phyloP scores from a whole-genome alignment of 1,140 invertebrate genomes.

The Solen grandis region DNA sequence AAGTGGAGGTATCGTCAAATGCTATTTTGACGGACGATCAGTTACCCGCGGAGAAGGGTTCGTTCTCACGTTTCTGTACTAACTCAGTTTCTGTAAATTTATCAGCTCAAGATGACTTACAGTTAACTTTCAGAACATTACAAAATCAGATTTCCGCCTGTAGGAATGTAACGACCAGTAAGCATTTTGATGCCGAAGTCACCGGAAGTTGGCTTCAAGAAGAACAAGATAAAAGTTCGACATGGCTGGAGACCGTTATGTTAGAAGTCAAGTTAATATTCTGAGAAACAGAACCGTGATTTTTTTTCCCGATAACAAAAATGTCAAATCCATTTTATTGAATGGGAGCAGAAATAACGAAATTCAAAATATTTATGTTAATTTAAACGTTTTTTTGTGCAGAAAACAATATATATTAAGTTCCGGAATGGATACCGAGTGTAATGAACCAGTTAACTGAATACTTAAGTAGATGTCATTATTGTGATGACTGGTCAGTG shows the following conservation, averaged over 20 bases:
- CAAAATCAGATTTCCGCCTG: no score
- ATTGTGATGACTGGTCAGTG: constrained; percentile 49
- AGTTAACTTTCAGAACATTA: neutral
- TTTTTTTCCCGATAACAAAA: constrained; percentile 34
- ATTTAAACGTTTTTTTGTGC: constrained; percentile 8
- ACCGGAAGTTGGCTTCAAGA: neutral
- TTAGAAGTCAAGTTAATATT: no score
- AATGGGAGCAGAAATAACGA: no score
- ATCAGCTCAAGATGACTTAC: no score
- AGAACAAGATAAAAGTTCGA: neutral
- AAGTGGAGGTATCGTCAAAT: neutral
- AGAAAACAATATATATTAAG: neutral
- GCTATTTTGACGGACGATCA: neutral
- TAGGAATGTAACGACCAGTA: neutral
- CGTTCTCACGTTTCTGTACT: neutral
- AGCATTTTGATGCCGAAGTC: neutral
- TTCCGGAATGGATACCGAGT: constrained; percentile 43
- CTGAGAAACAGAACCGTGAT: constrained; percentile 9
- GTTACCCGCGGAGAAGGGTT: neutral
- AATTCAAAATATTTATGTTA: neutral
- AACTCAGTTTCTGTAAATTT: neutral
- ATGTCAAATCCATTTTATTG: constrained; percentile 19
- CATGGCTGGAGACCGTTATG: neutral
- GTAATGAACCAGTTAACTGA: constrained; percentile 21
- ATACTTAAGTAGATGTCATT: constrained; percentile 13